Conservation (phyloP, 2,888 invertebrate genomes). For the Stegophylla sp. region DNA sequence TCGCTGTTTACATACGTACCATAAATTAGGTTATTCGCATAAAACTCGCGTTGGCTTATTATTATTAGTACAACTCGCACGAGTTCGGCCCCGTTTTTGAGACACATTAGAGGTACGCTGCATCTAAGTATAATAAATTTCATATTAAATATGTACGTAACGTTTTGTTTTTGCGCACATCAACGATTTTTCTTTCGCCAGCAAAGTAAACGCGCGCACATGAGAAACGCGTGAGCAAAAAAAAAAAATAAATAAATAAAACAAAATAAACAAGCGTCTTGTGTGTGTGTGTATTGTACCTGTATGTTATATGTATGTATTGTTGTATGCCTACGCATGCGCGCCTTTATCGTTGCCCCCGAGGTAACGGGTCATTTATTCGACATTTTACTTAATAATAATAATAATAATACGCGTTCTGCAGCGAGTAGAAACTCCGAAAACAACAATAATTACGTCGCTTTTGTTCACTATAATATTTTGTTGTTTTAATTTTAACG, state of each 20-base stretch:
- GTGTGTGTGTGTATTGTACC: too few species aligned
- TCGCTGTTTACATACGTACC: too few species aligned
- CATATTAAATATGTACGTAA: background rate
- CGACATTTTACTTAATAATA: slow-evolving; percentile 13
- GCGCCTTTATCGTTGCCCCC: background rate
- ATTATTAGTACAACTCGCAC: background rate
- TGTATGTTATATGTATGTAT: too few species aligned
- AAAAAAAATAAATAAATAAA: background rate
- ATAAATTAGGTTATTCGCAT: background rate
- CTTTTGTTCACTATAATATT: too few species aligned
- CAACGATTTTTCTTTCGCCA: slow-evolving; percentile 8
- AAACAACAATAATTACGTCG: background rate
- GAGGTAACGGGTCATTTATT: slow-evolving; percentile 25
- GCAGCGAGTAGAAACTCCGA: too few species aligned
- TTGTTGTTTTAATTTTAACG: too few species aligned
- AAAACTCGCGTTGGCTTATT: slow-evolving; percentile 7
- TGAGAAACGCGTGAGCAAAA: background rate
- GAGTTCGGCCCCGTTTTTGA: background rate
- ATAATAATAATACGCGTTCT: too few species aligned
- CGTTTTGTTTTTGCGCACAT: background rate
- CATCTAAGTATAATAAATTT: slow-evolving; percentile 1
- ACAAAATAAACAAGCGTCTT: background rate
- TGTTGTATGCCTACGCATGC: background rate
- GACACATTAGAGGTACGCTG: background rate
- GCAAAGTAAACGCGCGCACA: slow-evolving; percentile 34